phyloP scores from a whole-genome alignment of 1,140 invertebrate species.

The Monomorium pharaonis region DNA sequence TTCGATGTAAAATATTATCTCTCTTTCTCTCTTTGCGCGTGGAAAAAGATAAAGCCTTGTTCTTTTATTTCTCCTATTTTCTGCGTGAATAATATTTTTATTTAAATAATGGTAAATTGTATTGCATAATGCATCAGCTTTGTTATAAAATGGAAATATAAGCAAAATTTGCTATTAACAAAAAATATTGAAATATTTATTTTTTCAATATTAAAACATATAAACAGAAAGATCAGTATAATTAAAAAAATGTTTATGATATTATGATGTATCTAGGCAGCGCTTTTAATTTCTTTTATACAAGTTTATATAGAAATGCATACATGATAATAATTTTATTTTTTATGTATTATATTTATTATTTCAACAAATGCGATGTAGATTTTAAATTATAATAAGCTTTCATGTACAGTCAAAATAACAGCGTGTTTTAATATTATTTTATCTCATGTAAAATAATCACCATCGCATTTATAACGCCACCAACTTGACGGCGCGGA shows the following conservation, averaged over 20 bases:
- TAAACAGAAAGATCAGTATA: background rate
- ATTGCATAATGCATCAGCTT: slow-evolving; percentile 23
- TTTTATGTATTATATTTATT: too few species aligned
- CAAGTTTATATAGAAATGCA: background rate
- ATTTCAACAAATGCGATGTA: background rate
- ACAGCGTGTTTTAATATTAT: slow-evolving; percentile 17
- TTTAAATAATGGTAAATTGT: slow-evolving; percentile 19
- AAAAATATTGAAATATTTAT: background rate
- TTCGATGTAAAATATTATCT: slow-evolving; percentile 1
- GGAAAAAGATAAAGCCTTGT: background rate
- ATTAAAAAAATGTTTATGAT: background rate
- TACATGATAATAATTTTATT: background rate
- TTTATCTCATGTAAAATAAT: slow-evolving; percentile 42
- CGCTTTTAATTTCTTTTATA: background rate
- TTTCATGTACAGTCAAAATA: background rate
- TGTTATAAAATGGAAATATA: slow-evolving; percentile 14
- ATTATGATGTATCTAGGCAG: background rate
- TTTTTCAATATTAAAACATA: background rate
- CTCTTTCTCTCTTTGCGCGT: background rate
- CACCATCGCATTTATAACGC: slow-evolving; percentile 34
- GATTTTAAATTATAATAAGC: slow-evolving; percentile 17
- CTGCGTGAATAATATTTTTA: slow-evolving; percentile 26
- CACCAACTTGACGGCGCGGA: slow-evolving; percentile 51
- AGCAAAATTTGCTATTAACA: background rate
- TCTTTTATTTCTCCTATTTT: slow-evolving; percentile 29